Evolutionary conservation across 2,113 vertebrate genomes (phyloP), one percentile per base, ranked within the genome.

Genomic region (Boleophthalmus pectinirostris): DNA sequence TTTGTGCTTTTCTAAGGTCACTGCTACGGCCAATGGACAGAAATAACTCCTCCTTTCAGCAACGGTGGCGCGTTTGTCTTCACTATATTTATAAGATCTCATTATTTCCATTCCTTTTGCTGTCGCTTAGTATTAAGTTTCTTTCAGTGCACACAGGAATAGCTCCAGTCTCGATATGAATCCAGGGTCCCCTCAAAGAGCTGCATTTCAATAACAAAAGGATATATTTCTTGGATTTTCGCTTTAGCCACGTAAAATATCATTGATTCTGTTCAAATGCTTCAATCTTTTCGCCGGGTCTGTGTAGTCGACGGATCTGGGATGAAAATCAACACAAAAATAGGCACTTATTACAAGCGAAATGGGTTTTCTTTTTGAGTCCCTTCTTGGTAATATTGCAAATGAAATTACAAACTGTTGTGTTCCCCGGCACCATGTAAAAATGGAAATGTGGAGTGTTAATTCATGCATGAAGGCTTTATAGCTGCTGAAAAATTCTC

Each of bases 391-490:
- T 86, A 87, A 88, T 85, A 89, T 75, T 74, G 77, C 81, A 86
- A 89, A 90, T 89, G 68, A 85, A 90, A 88, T 88, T 78, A 88
- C 83, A 81, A 89, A 91, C 67, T 45, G 66, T 76, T 81, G 81
- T 81, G 81, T 85, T 89, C 80, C 77, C 74, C 68, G 66, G 84
- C 82, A 85, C 79, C 73, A 79, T 91, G 85, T 81, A 81, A 78
- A 85, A 91, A 82, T 85, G 81, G 74, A 87, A 88, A 89, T 74
- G 85, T 78, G 71, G 66, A 61, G 66, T 46, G 77, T 72, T 92
- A 90, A 94, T 90, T 92, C 90, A 88, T 88, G 88, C 91, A 90
- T 90, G 89, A 89, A 91, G 69, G 77, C 83, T 77, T 85, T 83
- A 87, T 87, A 86, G 85, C 89, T 72, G 87, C 46, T 77, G 75